These are phyloP conservation scores for Andrena flavipes DNA, from an alignment of 2,888 invertebrate species.

Conservation along the genomic window DNA sequence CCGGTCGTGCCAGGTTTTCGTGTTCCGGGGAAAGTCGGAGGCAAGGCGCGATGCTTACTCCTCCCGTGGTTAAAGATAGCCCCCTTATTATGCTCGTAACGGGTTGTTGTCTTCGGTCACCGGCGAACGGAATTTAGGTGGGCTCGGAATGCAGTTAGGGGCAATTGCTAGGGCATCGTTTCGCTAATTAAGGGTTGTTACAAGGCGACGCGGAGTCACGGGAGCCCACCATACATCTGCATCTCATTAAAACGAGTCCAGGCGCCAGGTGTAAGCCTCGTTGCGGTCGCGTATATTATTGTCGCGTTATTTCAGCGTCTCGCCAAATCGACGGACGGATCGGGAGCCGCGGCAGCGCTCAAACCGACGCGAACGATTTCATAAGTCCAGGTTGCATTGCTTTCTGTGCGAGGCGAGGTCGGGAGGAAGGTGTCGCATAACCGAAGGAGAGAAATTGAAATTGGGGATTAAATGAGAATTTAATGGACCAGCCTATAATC, in stretches of 20 bases:
- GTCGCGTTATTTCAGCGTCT: conserved; percentile 43
- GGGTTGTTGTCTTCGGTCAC: conserved; percentile 56
- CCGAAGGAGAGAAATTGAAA: neutral
- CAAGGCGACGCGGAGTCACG: conserved; percentile 49
- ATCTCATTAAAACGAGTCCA: conserved; percentile 72
- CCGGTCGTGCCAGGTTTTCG: neutral
- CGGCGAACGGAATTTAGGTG: conserved; percentile 55
- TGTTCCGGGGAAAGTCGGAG: neutral
- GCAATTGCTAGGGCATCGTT: conserved; percentile 76
- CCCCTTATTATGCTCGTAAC: conserved; percentile 57
- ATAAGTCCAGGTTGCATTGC: conserved; percentile 28
- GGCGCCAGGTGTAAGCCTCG: conserved; percentile 52
- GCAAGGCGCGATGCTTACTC: neutral
- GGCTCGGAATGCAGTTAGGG: conserved; percentile 73
- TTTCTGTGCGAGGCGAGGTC: neutral
- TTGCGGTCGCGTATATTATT: conserved; percentile 39
- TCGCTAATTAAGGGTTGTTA: conserved; percentile 80
- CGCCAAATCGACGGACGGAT: conserved; percentile 37
- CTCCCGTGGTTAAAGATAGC: conserved; percentile 61
- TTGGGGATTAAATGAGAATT: conserved; percentile 19
- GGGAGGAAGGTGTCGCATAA: neutral
- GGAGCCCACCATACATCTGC: conserved; percentile 66
- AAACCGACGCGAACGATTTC: neutral
- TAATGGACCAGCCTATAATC: conserved; percentile 11
- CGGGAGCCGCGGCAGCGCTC: conserved; percentile 1